phyloP scores from a whole-genome alignment of 2,113 vertebrate species.

The Nesoenas mayeri region DNA sequence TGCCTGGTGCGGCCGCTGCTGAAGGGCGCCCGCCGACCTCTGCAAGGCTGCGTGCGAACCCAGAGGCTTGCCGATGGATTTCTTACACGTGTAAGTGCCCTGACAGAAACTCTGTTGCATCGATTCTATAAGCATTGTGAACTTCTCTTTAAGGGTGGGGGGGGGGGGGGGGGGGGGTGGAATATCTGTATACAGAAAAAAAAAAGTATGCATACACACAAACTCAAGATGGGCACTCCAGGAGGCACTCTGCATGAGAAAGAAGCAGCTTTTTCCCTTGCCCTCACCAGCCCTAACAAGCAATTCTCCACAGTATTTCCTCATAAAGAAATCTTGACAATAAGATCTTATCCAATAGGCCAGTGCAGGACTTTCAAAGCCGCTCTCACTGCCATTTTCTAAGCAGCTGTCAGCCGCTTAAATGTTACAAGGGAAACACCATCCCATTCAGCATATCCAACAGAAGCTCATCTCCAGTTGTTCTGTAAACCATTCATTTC shows the following conservation, averaged over 20 bases:
- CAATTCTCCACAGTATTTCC: not conserved
- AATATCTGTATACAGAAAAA: no score
- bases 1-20: not conserved
- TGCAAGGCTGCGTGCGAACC: not conserved
- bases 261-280: not conserved
- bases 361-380: not conserved
- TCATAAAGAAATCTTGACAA: not conserved
- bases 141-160: not conserved
- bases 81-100: not conserved
- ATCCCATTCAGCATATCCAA: not conserved
- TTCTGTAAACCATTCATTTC: not conserved
- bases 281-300: not conserved
- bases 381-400: not conserved
- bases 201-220: not conserved
- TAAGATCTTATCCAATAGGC: not conserved
- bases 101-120: not conserved
- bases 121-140: not conserved
- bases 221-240: not conserved
- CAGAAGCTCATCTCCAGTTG: not conserved
- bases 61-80: accelerated
- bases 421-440: not conserved
- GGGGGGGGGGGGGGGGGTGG: not conserved
- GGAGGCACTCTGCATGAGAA: not conserved
- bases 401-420: not conserved
- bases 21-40: not conserved